These are phyloP conservation scores for Atethmia centrago DNA, from an alignment of 2,888 invertebrate genomes.

Conservation along the genomic window DNA sequence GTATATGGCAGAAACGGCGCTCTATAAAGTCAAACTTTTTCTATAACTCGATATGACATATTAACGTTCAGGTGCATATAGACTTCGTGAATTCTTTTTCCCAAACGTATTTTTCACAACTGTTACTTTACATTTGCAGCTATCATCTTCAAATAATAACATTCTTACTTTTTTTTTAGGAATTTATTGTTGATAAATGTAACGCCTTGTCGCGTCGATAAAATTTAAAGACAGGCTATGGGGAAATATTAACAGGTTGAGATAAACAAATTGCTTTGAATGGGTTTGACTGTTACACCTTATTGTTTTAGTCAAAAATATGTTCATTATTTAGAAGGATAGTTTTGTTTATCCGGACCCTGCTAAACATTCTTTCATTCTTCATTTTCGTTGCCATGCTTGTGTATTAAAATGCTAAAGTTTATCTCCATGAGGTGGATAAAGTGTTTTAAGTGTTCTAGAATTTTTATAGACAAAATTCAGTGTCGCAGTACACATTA, in stretches of 20 bases:
- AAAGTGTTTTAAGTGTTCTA: not conserved
- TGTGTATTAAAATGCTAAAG: not conserved
- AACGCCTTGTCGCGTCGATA: constrained; percentile 64
- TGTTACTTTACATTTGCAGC: not conserved
- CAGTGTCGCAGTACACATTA: not conserved
- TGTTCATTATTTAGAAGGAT: not conserved
- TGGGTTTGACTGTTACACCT: constrained; percentile 52
- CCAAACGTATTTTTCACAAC: constrained; percentile 1
- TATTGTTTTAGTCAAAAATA: not conserved
- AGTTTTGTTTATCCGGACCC: not conserved
- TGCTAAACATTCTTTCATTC: not conserved
- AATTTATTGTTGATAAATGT: constrained; percentile 52
- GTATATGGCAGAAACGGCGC: too few species aligned
- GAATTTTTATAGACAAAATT: too few species aligned
- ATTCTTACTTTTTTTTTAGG: too few species aligned
- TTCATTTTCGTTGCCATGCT: too few species aligned
- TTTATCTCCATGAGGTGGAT: not conserved
- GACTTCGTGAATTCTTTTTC: not conserved
- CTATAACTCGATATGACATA: not conserved
- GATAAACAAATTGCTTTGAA: constrained; percentile 68
- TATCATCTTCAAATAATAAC: constrained; percentile 31
- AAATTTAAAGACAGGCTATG: constrained; percentile 63
- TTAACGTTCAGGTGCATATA: not conserved
- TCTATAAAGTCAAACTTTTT: constrained; percentile 1
- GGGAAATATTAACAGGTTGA: constrained; percentile 67